phyloP scores from a whole-genome alignment of 2,113 vertebrate species.

The Scortum barcoo region DNA sequence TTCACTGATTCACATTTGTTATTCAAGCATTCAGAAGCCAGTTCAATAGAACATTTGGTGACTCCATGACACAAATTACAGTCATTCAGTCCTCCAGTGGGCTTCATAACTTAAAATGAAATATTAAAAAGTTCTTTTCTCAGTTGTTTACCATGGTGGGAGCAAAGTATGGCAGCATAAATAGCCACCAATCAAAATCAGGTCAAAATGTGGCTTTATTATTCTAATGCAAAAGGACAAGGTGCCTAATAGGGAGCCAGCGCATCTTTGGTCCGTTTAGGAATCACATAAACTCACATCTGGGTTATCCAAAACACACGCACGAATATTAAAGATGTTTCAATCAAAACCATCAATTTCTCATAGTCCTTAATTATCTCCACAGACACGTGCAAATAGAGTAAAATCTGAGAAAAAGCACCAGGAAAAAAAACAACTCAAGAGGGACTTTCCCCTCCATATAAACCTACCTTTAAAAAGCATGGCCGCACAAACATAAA shows the following conservation, averaged over 20 bases:
- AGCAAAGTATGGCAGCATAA: background rate
- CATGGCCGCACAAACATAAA: slow-evolving; percentile 76
- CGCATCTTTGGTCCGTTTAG: background rate
- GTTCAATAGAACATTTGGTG: background rate
- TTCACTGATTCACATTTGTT: background rate
- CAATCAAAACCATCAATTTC: background rate
- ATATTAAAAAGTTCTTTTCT: background rate
- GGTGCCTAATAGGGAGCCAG: background rate
- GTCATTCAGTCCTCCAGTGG: background rate
- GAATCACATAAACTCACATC: background rate
- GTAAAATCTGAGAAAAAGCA: too few relatives aligned
- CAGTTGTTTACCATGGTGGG: background rate
- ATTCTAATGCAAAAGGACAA: background rate
- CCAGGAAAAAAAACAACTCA: background rate
- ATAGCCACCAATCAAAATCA: background rate
- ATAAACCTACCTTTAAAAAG: slow-evolving; percentile 81
- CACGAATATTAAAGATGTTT: background rate
- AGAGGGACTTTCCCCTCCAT: background rate
- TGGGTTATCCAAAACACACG: background rate
- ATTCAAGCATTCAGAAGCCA: background rate
- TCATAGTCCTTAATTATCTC: background rate
- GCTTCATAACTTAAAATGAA: background rate
- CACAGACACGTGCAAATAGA: background rate
- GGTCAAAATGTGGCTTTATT: background rate
- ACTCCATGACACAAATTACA: background rate